Base-by-base conservation (phyloP, 2,888 invertebrate genomes). In the Trichogramma dendrolimi region DNA sequence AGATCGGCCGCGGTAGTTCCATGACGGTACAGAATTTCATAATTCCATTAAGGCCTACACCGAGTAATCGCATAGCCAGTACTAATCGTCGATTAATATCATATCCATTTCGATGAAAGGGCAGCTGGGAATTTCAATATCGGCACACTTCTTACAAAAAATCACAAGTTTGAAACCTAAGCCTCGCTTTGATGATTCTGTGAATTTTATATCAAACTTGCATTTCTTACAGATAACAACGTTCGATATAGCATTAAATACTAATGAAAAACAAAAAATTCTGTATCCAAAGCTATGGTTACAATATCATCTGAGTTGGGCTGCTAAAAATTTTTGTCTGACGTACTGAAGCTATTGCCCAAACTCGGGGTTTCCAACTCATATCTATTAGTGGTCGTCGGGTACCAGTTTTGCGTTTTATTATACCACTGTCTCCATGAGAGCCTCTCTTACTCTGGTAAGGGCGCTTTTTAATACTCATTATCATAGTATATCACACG, bases 11-110 rank as follows among this genome's bases (percentile, higher is more conserved):
- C 40, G 70, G 67, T 6, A 70, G 59, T 46, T 66, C 65, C 68
- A 70, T 69, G 27, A 69, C 67, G 0, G 68, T 67, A 53, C 69
- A 70, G 61, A 70, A 69, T 44, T 65, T 64, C 42, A 51, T 58
- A 8, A 55, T 61, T 38, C 64, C 58, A 43, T 61, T 55, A 48
- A 58, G 50, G 41, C 61, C 64, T 50, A 67, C n/a, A n/a, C 70
- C 70, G 10, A 70, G 51, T 48, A 69, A 40, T 43, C 68, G 67
- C 67, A 69, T 69, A 39, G 67, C 64, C 42, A 69, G 50, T 40
- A 68, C 49, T n/a, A 68, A 63, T 68, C 69, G 63, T 44, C 67
- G 56, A 42, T 70, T 69, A 38, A 69, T 66, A 64, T 71, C 69
- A 49, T 67, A 70, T 27, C 56, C 64, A 39, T 55, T 66, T 60